A percentile compares a stretch with the other conserved stretches of the same genome.
Conservation (phyloP, 2,888 invertebrate genomes). For the Oscheius sp. region DNA sequence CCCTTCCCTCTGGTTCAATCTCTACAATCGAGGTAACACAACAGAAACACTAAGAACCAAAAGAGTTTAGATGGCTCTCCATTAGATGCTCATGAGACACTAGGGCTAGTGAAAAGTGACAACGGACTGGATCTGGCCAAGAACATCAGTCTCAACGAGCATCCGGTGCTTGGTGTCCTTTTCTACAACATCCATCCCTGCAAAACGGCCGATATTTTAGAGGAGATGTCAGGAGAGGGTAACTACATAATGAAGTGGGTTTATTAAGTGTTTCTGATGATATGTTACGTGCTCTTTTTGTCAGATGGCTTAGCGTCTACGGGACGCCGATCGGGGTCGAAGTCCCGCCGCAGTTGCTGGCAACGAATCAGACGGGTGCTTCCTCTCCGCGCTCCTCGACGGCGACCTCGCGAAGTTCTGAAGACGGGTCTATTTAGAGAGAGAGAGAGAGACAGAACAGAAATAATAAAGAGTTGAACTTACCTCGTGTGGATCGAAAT, state of each 20-base stretch:
- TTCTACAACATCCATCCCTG: conserved; percentile 71
- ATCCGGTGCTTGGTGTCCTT: conserved; percentile 59
- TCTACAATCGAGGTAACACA: conserved; percentile 53
- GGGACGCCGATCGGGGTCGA: conserved; percentile 49
- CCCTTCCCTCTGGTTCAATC: conserved; percentile 67
- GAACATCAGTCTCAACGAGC: conserved; percentile 38
- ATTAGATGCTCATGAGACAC: conserved; percentile 30
- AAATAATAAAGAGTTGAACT: neutral
- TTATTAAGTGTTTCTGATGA: neutral
- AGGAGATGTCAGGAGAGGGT: conserved; percentile 45
- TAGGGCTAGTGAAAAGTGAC: conserved; percentile 23
- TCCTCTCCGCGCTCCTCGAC: conserved; percentile 29
- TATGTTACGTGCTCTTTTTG: conserved; percentile 26
- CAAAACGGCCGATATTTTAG: conserved; percentile 58
- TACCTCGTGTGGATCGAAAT: conserved; percentile 53
- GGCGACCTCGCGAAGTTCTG: conserved; percentile 37
- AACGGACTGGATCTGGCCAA: conserved; percentile 25
- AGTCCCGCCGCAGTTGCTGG: conserved; percentile 40
- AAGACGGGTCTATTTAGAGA: conserved; percentile 37
- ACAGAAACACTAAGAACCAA: neutral
- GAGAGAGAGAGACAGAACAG: neutral
- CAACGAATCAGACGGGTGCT: conserved; percentile 6
- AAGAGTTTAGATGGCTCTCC: conserved; percentile 34
- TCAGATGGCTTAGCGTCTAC: conserved; percentile 58
- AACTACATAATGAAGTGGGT: conserved; percentile 55